Evolutionary conservation across 2,113 vertebrate species (phyloP), one percentile per base, ranked within the genome.

Genomic region (Ellobius talpinus): DNA sequence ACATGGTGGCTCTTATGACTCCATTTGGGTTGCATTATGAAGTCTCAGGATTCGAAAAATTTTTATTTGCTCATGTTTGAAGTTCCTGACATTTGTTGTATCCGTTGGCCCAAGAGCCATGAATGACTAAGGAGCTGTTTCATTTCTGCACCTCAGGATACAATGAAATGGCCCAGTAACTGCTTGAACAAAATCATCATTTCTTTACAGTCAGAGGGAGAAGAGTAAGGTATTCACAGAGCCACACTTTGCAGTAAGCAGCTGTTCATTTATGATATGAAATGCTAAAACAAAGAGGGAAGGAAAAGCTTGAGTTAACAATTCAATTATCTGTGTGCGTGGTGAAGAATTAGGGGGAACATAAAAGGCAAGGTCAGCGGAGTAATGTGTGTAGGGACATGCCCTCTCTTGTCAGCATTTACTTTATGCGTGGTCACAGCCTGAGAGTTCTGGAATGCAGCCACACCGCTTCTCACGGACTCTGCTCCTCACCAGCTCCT

Each of bases 111-210:
- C 5, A 39, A 47, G 79, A 92, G 0, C 29, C 84, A 5, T 93
- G 61, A 95, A 70, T 94, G 96, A 92, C 76, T 1, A 47, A 96
- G 94, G 45, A 98, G 31, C 68, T 66, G 31, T 77, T 97, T 97
- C 93, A 81, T 61, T 93, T 95, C 91, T 97, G 55, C 88, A 96
- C 55, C 92, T 89, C 97, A 96, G 93, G 97, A 97, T 92, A 97
- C 96, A 98, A 90, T 58, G 19, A 98, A 95, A 97, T 5, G 76
- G 97, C 65, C 90, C 90, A 94, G 50, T 0, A 9, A 96, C 88
- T 52, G 74, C 72, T 88, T 82, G 72, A 94, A 96, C 39, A 96
- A 96, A 96, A 97, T 0, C 61, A 87, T 92, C 73, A 90, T 66
- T 65, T 96, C 23, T 82, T 82, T 76, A 97, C 16, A 87, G 70